Evolutionary conservation across 2,797 vertebrate genomes (phyloP).

Genomic region (Furcifer pardalis): DNA sequence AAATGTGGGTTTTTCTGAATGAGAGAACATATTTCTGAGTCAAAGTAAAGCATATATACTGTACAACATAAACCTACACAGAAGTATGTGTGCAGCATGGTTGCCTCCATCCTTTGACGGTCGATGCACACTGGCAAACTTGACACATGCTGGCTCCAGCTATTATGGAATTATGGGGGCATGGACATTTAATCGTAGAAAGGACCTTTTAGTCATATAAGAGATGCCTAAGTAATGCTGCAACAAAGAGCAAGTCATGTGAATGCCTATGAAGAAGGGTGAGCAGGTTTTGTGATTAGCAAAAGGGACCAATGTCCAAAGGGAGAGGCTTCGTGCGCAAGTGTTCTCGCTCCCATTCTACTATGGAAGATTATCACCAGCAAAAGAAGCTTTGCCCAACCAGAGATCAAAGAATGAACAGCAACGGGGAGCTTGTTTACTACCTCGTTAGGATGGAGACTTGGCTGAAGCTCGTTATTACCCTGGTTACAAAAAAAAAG

Average conservation of each 20-base stretch:
- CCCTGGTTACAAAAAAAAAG: too few relatives aligned
- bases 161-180: not conserved
- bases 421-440: not conserved
- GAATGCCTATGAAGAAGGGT: not conserved
- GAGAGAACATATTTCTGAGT: conserved; percentile 3
- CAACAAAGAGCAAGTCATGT: not conserved
- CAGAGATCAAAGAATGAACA: not conserved
- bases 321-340: not conserved
- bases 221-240: not conserved
- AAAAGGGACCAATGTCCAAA: not conserved
- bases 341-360: too few relatives aligned
- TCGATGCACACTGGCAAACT: not conserved
- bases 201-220: not conserved
- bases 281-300: not conserved
- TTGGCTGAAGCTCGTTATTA: not conserved
- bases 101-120: not conserved
- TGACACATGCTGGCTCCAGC: not conserved
- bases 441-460: not conserved
- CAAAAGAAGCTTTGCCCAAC: not conserved
- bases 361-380: too few relatives aligned
- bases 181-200: not conserved
- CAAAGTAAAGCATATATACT: not conserved
- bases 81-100: not conserved
- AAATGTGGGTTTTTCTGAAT: conserved; percentile 2
- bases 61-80: conserved; percentile 38